Evolutionary conservation across 53 echinoderm and acorn worm species (phyloP).

Genomic region (Holothuria scabra): DNA sequence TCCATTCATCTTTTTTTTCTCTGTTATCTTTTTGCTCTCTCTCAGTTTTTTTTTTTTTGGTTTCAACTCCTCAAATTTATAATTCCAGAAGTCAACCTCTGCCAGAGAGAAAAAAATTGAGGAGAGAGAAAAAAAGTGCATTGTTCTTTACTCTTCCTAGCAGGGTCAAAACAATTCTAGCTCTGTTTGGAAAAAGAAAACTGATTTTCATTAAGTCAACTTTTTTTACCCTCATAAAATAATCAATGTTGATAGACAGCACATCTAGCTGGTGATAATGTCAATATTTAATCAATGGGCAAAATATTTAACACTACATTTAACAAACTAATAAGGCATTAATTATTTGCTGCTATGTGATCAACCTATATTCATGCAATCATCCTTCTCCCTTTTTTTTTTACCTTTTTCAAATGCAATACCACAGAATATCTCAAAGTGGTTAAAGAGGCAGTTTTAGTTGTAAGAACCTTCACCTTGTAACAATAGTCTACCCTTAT

Average conservation of each 20-base stretch:
- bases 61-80: too few relatives aligned
- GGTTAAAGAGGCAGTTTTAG: constrained; percentile 4
- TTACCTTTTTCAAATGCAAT: constrained; percentile 13
- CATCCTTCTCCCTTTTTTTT: neutral
- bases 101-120: too few relatives aligned
- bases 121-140: too few relatives aligned
- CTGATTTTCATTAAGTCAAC: too few relatives aligned
- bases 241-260: neutral
- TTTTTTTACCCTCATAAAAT: too few relatives aligned
- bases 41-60: too few relatives aligned
- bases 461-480: neutral
- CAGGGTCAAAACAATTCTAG: too few relatives aligned
- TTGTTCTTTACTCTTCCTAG: too few relatives aligned
- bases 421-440: constrained; percentile 10
- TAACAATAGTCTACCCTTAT: constrained; percentile 14
- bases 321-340: constrained; percentile 39
- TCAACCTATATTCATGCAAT: neutral
- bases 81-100: too few relatives aligned
- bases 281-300: constrained; percentile 34
- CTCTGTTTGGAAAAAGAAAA: too few relatives aligned
- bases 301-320: constrained; percentile 33
- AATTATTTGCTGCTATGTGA: constrained; percentile 5
- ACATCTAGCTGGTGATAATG: neutral
- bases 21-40: too few relatives aligned
- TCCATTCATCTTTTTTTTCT: too few relatives aligned